Evolutionary conservation across 2,797 vertebrate species (phyloP), one percentile per base, ranked within the genome.

Genomic region (Rhynchonycteris naso): DNA sequence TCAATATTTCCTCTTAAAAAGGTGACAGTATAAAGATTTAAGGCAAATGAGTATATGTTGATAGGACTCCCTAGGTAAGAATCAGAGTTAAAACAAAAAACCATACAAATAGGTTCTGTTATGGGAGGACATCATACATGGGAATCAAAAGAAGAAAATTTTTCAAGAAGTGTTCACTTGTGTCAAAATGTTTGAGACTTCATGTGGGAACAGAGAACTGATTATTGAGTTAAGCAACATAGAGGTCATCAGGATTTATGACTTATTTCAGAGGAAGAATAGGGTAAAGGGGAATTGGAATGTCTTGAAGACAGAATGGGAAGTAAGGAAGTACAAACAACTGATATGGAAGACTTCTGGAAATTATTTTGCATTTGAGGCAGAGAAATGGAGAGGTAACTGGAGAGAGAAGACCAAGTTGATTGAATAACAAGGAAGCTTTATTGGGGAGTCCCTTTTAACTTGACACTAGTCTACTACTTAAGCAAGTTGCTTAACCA

Each of bases 281-380:
- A 68, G 22, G 35, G 47, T 79, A 35, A 30, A 35, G 35, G 12
- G 21, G 43, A 12, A 12, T 33, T 54, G n/a, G 52, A 35, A 35
- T 69, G 19, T 14, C 71, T 14, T 5, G 66, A 84, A 87, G 52
- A 47, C 33, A 72, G 14, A 56, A 65, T 65, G 71, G 35, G 14
- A 85, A 78, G n/a, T 76, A 43, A 95, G 43, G 58, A 78, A 83
- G 13, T 56, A 47, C 50, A 76, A 83, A 88, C 61, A 82, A 63
- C 2, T 59, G 43, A 68, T 26, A 18, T 3, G 7, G 85, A 50
- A 75, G 52, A 61, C 52, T 83, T 75, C 52, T 18, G 50, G 19
- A 30, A 66, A 63, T 33, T 88, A 56, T 61, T 84, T 65, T 83
- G 24, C 24, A 30, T 33, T 65, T 82, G 18, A 38, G 47, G 7